Percentiles rank a stretch among this genome's conserved stretches.
These are phyloP conservation scores for Diceros bicornis DNA, from an alignment of 2,797 vertebrate genomes.

Conservation along the genomic window DNA sequence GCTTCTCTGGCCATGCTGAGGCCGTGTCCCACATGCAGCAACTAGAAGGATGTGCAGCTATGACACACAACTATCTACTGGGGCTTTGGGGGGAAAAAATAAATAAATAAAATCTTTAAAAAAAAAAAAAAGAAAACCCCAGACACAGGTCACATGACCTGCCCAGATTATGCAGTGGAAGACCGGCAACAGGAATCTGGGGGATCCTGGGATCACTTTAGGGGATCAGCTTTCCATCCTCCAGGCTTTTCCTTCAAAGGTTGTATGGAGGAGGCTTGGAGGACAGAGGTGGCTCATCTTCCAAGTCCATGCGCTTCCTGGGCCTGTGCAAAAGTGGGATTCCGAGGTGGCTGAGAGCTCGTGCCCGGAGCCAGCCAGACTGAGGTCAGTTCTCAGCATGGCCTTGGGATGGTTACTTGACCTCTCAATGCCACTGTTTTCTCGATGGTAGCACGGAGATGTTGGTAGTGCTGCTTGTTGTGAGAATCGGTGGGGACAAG, in stretches of 20 bases:
- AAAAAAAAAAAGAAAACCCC: background rate
- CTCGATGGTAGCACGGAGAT: accelerated
- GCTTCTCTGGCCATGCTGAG: no score
- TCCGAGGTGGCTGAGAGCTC: accelerated
- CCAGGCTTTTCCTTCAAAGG: background rate
- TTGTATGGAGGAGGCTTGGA: background rate
- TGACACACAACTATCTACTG: no score
- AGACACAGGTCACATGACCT: background rate
- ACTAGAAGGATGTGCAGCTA: no score
- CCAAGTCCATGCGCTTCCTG: background rate
- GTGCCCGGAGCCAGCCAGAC: no score
- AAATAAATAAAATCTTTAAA: no score
- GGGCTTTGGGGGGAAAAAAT: no score
- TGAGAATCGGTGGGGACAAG: no score
- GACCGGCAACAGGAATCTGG: no score
- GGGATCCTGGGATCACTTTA: background rate
- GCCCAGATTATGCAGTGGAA: accelerated
- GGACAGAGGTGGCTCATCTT: no score
- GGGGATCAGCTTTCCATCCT: background rate
- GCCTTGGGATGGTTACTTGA: accelerated
- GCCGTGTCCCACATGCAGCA: no score
- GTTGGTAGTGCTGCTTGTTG: accelerated
- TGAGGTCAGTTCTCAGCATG: accelerated
- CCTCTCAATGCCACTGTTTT: background rate
- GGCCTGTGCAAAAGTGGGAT: background rate